Evolutionary conservation across 2,797 vertebrate species (phyloP).

Genomic region (Gallinago solitaria): DNA sequence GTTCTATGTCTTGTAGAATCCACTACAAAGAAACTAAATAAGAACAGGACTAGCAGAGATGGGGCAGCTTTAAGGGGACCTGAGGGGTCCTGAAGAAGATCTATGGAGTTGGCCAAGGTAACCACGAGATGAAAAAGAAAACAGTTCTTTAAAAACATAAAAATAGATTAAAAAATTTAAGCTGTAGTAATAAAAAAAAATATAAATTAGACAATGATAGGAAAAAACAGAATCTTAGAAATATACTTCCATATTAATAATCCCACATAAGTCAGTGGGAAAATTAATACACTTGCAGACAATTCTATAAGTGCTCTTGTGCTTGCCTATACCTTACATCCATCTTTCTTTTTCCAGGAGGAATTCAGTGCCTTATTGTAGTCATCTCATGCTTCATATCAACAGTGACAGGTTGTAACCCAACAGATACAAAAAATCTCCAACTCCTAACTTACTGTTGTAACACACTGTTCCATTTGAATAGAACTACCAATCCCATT

Average conservation of each 20-base stretch:
- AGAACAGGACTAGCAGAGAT: background rate
- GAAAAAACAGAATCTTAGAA: background rate
- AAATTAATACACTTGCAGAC: background rate
- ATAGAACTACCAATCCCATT: background rate
- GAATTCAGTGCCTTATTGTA: background rate
- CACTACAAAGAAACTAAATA: background rate
- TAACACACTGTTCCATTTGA: background rate
- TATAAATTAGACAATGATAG: background rate
- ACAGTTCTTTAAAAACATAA: background rate
- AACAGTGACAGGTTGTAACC: background rate
- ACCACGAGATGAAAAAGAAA: background rate
- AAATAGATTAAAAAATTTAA: background rate
- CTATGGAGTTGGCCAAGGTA: background rate
- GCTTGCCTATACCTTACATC: background rate
- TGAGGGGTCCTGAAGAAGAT: background rate
- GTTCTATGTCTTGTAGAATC: background rate
- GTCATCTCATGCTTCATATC: background rate
- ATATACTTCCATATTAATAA: background rate
- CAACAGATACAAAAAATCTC: background rate
- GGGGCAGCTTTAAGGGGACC: background rate
- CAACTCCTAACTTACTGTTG: background rate
- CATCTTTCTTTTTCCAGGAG: background rate
- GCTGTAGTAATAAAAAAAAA: background rate
- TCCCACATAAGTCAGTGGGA: background rate
- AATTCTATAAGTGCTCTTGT: background rate